Conservation (phyloP, 2,888 invertebrate genomes). For the Ferdinandea cuprea region DNA sequence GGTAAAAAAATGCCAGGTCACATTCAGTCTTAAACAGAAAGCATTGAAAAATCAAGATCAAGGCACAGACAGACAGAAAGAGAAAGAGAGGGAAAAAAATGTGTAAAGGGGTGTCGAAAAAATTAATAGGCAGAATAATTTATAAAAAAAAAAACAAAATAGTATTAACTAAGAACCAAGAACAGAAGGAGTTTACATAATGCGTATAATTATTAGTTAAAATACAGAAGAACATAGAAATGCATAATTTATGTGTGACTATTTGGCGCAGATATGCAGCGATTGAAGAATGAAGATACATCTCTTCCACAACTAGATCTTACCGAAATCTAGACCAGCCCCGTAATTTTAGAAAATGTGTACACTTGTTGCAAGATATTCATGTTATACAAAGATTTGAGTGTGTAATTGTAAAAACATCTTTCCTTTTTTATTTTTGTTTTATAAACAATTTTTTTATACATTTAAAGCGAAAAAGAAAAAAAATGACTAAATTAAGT, state of each 20-base stretch:
- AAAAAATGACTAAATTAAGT: slow-evolving; percentile 57
- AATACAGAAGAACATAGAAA: slow-evolving; percentile 8
- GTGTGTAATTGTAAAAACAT: slow-evolving; percentile 53
- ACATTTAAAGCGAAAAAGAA: slow-evolving; percentile 33
- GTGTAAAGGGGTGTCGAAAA: slow-evolving; percentile 48
- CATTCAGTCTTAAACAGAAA: slow-evolving; percentile 68
- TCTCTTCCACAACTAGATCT: slow-evolving; percentile 51
- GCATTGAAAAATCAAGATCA: slow-evolving; percentile 46
- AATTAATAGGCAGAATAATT: slow-evolving; percentile 59
- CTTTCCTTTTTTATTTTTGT: slow-evolving; percentile 43
- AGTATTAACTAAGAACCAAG: slow-evolving; percentile 54
- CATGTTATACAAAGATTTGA: slow-evolving; percentile 40
- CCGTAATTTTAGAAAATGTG: slow-evolving; percentile 56
- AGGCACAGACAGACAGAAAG: slow-evolving; percentile 37
- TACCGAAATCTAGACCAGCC: slow-evolving; percentile 42
- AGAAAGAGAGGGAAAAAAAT: slow-evolving; percentile 10
- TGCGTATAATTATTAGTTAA: slow-evolving; percentile 19
- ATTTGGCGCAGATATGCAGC: slow-evolving; percentile 13
- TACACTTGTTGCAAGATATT: slow-evolving; percentile 43
- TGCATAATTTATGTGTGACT: slow-evolving; percentile 25
- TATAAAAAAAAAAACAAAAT: slow-evolving; percentile 28
- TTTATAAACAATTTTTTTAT: slow-evolving; percentile 67
- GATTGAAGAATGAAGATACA: slow-evolving; percentile 20
- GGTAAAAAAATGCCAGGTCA: slow-evolving; percentile 72
- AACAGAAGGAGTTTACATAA: slow-evolving; percentile 46